phyloP scores from a whole-genome alignment of 1,140 invertebrate genomes.

The Neodiprion lecontei region DNA sequence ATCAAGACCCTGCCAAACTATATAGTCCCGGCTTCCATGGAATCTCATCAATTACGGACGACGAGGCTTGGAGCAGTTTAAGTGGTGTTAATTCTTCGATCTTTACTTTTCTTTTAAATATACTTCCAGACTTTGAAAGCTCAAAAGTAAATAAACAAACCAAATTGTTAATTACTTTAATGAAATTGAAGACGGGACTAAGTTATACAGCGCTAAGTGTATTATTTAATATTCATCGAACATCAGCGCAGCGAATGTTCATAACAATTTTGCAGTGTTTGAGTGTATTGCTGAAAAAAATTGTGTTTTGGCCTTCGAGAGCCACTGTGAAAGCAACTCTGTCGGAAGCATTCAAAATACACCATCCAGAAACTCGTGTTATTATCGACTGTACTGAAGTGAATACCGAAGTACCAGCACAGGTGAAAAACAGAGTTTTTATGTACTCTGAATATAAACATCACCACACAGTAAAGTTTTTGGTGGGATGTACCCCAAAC shows the following conservation, averaged over 20 bases:
- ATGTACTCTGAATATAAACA: constrained; percentile 28
- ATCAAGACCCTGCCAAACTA: constrained; percentile 9
- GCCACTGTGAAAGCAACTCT: constrained; percentile 28
- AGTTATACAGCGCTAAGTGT: not conserved
- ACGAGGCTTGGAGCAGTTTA: constrained; percentile 20
- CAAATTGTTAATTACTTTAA: not conserved
- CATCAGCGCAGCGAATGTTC: constrained; percentile 30
- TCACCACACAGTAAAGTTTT: constrained; percentile 28
- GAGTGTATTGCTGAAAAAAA: constrained; percentile 18
- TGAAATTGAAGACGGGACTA: not conserved
- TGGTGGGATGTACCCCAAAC: constrained; percentile 27
- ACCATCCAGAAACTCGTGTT: constrained; percentile 35
- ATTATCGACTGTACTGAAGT: constrained; percentile 51
- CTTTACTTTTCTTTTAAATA: constrained; percentile 18
- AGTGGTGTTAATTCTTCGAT: constrained; percentile 22
- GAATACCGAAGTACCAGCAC: constrained; percentile 35
- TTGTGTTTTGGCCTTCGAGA: constrained; percentile 31
- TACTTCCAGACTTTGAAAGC: constrained; percentile 11
- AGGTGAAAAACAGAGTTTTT: constrained; percentile 18
- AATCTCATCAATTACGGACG: constrained; percentile 19
- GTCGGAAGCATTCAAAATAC: constrained; percentile 37
- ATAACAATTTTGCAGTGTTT: constrained; percentile 18
- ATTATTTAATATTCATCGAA: constrained; percentile 26
- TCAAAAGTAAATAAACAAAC: constrained; percentile 9
- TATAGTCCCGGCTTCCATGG: constrained; percentile 23